Conservation (phyloP, 2,888 invertebrate genomes). For the Gastracanthus pulcherrimus region DNA sequence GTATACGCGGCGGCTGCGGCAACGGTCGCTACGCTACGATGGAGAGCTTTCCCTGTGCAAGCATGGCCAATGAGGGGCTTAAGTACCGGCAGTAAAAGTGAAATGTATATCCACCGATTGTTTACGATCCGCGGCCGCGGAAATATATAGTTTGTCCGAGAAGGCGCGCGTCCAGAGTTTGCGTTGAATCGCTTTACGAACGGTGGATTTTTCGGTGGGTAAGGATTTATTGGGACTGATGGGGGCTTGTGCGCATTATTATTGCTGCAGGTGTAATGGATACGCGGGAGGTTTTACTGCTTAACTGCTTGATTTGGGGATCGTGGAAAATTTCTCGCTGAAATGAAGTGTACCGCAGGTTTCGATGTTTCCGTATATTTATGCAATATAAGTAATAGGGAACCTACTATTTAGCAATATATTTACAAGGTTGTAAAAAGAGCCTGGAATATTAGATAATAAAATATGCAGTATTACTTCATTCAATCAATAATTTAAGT, state of each 20-base stretch:
- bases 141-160: background rate
- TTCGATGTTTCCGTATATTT: background rate
- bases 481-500: background rate
- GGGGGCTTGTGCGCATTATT: too few species aligned
- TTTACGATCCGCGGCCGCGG: background rate
- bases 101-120: slow-evolving; percentile 35
- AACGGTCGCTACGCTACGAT: background rate
- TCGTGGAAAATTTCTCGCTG: background rate
- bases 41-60: background rate
- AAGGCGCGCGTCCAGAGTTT: background rate
- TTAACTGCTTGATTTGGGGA: background rate
- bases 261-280: slow-evolving; percentile 8
- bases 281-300: background rate
- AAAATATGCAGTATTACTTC: background rate
- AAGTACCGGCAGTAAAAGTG: slow-evolving; percentile 30
- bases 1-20: background rate
- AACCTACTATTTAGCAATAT: background rate
- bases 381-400: background rate
- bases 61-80: background rate
- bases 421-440: too few species aligned
- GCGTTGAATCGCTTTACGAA: slow-evolving; percentile 1
- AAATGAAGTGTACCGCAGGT: background rate
- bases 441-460: background rate
- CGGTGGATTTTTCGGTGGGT: background rate
- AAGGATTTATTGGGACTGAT: slow-evolving; percentile 1